Evolutionary conservation across 2,113 vertebrate genomes (phyloP).

Genomic region (Hypomesus transpacificus): DNA sequence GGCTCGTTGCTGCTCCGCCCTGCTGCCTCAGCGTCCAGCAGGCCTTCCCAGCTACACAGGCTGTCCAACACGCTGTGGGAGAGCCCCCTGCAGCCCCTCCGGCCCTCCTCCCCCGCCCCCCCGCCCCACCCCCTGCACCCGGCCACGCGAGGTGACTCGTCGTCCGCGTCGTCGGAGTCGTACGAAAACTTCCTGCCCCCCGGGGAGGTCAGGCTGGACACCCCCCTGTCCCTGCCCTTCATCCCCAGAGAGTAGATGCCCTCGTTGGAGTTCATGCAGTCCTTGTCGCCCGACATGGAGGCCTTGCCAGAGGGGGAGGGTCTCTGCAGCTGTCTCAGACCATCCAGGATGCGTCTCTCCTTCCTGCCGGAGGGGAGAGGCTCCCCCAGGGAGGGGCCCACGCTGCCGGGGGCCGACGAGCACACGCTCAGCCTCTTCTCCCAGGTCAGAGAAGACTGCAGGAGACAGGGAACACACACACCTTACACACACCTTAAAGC

Average conservation of each 20-base stretch:
- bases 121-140: constrained; percentile 57
- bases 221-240: constrained; percentile 68
- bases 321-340: constrained; percentile 84
- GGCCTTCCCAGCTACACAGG: constrained; percentile 80
- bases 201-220: constrained; percentile 57
- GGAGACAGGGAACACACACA: constrained; percentile 16
- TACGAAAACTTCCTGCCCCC: constrained; percentile 69
- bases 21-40: constrained; percentile 49
- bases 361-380: constrained; percentile 80
- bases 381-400: constrained; percentile 78
- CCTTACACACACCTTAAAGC: not conserved
- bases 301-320: constrained; percentile 75
- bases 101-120: constrained; percentile 69
- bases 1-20: constrained; percentile 49
- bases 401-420: constrained; percentile 81
- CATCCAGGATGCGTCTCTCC: constrained; percentile 88
- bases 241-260: constrained; percentile 92
- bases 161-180: constrained; percentile 82
- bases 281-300: constrained; percentile 86
- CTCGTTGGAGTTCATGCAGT: constrained; percentile 96
- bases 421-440: constrained; percentile 85
- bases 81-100: constrained; percentile 69
- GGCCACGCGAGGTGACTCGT: constrained; percentile 69
- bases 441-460: constrained; percentile 80
- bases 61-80: constrained; percentile 86